Conservation (phyloP, 2,888 invertebrate genomes). For the Notodonta ziczac region DNA sequence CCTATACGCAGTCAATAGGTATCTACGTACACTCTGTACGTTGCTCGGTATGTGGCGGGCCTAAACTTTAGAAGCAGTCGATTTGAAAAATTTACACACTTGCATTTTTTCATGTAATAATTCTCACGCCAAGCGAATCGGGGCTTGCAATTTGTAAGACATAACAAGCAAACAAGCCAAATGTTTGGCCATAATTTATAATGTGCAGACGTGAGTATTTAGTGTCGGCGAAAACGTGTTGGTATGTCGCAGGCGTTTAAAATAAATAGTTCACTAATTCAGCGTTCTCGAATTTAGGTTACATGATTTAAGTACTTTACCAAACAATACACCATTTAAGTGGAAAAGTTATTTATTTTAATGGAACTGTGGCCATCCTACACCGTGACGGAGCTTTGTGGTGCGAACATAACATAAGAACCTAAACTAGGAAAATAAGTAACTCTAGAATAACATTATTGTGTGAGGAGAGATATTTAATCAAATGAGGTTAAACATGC, state of each 20-base stretch:
- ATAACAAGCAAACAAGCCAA: constrained; percentile 4
- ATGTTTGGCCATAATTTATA: constrained; percentile 3
- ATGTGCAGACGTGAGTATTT: constrained; percentile 5
- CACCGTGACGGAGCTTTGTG: neutral
- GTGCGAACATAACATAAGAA: neutral
- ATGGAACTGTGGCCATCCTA: constrained; percentile 7
- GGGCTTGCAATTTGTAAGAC: constrained; percentile 5
- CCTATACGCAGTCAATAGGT: too few relatives aligned
- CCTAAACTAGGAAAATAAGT: too few relatives aligned
- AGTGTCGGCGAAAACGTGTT: neutral
- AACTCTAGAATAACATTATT: too few relatives aligned
- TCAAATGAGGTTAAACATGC: too few relatives aligned
- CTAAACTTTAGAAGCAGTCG: constrained; percentile 7
- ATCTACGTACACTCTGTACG: too few relatives aligned
- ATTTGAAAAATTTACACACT: constrained; percentile 11
- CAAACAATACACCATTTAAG: constrained; percentile 3
- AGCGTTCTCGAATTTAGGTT: constrained; percentile 8
- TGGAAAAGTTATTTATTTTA: constrained; percentile 15
- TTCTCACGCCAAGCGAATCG: constrained; percentile 7
- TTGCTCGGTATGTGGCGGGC: neutral
- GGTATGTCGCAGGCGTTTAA: constrained; percentile 6
- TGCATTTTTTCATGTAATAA: constrained; percentile 10
- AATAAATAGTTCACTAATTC: constrained; percentile 6
- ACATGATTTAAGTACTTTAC: constrained; percentile 3
- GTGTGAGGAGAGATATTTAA: too few relatives aligned